These are phyloP conservation scores for Polypterus senegalus DNA, from an alignment of 2,113 vertebrate genomes.

Conservation along the genomic window DNA sequence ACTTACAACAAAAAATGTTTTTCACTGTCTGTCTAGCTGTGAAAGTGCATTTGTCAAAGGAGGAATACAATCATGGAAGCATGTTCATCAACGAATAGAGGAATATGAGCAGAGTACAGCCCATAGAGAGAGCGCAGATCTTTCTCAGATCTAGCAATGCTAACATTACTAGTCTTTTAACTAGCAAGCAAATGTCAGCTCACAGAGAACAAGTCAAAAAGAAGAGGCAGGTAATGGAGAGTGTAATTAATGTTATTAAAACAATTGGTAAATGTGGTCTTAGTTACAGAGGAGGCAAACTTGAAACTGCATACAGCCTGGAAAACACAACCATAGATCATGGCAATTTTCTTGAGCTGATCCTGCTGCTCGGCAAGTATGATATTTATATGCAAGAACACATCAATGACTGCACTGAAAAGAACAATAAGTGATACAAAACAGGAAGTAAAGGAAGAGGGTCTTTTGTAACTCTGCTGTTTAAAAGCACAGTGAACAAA, in stretches of 20 bases:
- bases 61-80: slow-evolving; percentile 16
- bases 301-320: slow-evolving; percentile 3
- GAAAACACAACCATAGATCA: slow-evolving; percentile 6
- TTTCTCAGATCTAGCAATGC: slow-evolving; percentile 7
- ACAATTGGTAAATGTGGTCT: slow-evolving; percentile 13
- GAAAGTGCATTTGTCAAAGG: slow-evolving; percentile 4
- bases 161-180: slow-evolving; percentile 5
- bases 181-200: background rate
- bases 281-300: slow-evolving; percentile 7
- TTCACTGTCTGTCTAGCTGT: slow-evolving; percentile 15
- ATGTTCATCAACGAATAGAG: slow-evolving; percentile 10
- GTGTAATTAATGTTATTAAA: slow-evolving; percentile 17
- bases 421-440: slow-evolving; percentile 1
- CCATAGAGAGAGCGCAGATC: slow-evolving; percentile 13
- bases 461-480: slow-evolving; percentile 6
- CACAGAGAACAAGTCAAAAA: slow-evolving; percentile 14
- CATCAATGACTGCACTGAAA: slow-evolving; percentile 10
- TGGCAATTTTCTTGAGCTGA: slow-evolving; percentile 13
- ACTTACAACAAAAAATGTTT: slow-evolving; percentile 8
- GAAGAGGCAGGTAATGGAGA: slow-evolving; percentile 12
- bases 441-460: slow-evolving; percentile 10
- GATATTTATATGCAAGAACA: slow-evolving; percentile 10
- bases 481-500: slow-evolving; percentile 10
- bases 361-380: slow-evolving; percentile 8
- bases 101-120: slow-evolving; percentile 15